These are phyloP conservation scores for Apeira syringaria DNA, from an alignment of 2,888 invertebrate genomes.

Conservation along the genomic window DNA sequence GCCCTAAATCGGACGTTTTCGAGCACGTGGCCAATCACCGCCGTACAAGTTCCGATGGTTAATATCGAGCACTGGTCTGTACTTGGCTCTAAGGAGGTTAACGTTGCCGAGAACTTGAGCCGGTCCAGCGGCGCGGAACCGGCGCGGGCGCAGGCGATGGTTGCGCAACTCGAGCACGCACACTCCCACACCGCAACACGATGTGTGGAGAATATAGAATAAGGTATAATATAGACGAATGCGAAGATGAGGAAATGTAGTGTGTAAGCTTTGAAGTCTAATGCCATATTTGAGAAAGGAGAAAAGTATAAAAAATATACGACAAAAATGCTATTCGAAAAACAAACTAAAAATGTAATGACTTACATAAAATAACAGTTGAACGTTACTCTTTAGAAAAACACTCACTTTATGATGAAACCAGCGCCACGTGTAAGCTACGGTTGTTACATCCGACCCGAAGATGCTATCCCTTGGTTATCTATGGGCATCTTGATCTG, in stretches of 20 bases:
- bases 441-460: no score
- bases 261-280: no score
- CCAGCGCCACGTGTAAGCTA: no score
- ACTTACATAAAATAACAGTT: no score
- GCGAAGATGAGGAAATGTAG: not conserved
- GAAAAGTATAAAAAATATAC: conserved; percentile 3
- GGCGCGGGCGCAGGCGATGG: conserved; percentile 44
- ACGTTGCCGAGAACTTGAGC: conserved; percentile 74
- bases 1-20: no score
- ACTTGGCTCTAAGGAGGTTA: conserved; percentile 65
- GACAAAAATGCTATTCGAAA: no score
- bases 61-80: conserved; percentile 14
- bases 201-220: conserved; percentile 21
- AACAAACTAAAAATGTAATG: no score
- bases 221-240: not conserved
- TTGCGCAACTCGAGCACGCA: conserved; percentile 65
- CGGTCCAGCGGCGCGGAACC: conserved; percentile 50
- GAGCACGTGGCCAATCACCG: no score
- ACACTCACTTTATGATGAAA: no score
- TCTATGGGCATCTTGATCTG: conserved; percentile 39
- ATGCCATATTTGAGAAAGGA: no score
- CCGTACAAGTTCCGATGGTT: conserved; percentile 7
- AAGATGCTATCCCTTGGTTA: no score
- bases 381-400: no score
- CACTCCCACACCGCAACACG: conserved; percentile 25